phyloP scores from a whole-genome alignment of 2,888 invertebrate species.

The Meandrusa payeni region DNA sequence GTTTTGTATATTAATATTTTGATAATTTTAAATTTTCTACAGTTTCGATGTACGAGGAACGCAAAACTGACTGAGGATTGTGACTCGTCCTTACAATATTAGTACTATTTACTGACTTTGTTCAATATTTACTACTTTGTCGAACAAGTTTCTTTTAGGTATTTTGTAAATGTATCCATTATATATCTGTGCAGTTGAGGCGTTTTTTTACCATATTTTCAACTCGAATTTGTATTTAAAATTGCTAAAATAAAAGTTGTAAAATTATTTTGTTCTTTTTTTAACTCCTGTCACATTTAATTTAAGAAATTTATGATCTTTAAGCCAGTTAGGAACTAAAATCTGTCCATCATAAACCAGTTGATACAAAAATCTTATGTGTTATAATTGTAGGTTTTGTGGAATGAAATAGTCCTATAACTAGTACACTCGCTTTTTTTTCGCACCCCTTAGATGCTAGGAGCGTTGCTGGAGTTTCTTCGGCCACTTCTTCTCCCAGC shows the following conservation, averaged over 20 bases:
- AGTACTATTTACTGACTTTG: conserved; percentile 4
- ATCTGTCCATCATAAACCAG: too few species aligned
- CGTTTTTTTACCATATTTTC: conserved; percentile 51
- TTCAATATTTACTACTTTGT: conserved; percentile 7
- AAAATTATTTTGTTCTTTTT: conserved; percentile 30
- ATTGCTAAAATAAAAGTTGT: conserved; percentile 64
- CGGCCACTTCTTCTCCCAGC: too few species aligned
- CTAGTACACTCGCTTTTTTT: too few species aligned
- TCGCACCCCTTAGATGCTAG: too few species aligned
- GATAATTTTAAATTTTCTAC: conserved; percentile 14
- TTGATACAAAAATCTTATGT: too few species aligned
- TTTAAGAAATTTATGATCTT: too few species aligned
- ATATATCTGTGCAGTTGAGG: conserved; percentile 27
- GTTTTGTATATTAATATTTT: conserved; percentile 26
- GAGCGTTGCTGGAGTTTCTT: too few species aligned
- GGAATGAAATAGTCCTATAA: too few species aligned
- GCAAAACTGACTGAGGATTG: conserved; percentile 28
- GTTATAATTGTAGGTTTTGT: too few species aligned
- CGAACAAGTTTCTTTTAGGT: conserved; percentile 1
- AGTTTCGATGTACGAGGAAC: conserved; percentile 5
- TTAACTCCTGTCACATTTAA: too few species aligned
- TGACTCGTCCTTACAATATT: conserved; percentile 25
- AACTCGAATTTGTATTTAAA: conserved; percentile 71
- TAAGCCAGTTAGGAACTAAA: too few species aligned
- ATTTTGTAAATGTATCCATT: conserved; percentile 39